Evolutionary conservation across 2,888 invertebrate genomes (phyloP), one percentile per base, ranked within the genome.

Genomic region (Branchipolynoe longqiensis): DNA sequence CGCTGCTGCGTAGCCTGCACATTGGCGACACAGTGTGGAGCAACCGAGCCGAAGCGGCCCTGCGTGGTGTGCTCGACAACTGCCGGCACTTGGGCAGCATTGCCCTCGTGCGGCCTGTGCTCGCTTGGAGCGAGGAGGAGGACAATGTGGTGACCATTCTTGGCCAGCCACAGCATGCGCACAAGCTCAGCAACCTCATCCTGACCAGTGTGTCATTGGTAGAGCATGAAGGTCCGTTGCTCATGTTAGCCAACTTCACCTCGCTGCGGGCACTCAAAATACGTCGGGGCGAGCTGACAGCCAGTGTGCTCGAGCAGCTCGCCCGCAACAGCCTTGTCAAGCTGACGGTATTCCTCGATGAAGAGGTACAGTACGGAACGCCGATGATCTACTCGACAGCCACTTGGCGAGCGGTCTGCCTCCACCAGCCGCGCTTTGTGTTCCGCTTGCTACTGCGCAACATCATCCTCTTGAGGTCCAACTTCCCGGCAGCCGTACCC

Each of bases 101-200:
- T 54, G 41, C 78, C 12, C 54, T 78, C 1, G 78, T 78, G 12
- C 41, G 78, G 25, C 78, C 78, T 31, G 54, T 54, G 8, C 78
- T 78, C 1, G 78, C 54, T 4, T 78, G 78, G 78, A 78, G 78
- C 31, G 78, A 78, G 41, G 78, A 54, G 12, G 78, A 78, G 14
- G 78, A 78, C 25, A 78, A 78, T 22, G 78, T 78, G 48, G 54
- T 78, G n/a, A 78, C 78, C 12, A 54, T 78, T 25, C 28, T 78
- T 1, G 54, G 48, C 41, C 25, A 78, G 18, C 78, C 41, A 22
- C 28, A 54, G 12, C 78, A 78, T 25, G 78, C 78, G 0, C 28
- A 25, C 18, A 78, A 78, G 28, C 48, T 78, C 12, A 78, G 48
- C 33, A 54, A 48, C 22, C 54, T 78, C 48, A 40, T 78, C 8